These are phyloP conservation scores for Onychostoma macrolepis DNA, from an alignment of 2,113 vertebrate species.

Conservation along the genomic window DNA sequence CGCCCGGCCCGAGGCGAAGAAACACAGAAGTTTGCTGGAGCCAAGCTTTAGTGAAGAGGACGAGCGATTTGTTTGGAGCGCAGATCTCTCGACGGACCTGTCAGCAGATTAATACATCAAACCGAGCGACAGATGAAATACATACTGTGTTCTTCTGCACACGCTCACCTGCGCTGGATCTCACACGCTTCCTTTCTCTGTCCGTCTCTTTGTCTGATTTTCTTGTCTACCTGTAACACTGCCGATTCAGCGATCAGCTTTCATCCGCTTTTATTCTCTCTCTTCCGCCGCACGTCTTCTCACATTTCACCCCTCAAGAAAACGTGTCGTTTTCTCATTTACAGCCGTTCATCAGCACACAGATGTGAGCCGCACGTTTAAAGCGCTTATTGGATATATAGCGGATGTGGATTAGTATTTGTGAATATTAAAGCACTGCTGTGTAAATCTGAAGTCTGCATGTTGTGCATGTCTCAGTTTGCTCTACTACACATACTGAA, in stretches of 20 bases:
- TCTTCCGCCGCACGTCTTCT: neutral
- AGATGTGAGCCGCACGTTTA: neutral
- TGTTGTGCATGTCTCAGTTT: no score
- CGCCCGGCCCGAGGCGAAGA: slow-evolving; percentile 72
- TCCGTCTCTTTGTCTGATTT: neutral
- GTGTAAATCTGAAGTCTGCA: no score
- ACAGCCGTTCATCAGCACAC: neutral
- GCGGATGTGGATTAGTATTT: no score
- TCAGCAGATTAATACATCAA: slow-evolving; percentile 77
- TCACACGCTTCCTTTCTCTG: neutral
- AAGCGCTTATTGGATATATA: neutral
- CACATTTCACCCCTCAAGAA: neutral
- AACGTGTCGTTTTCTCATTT: neutral
- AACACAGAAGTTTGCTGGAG: slow-evolving; percentile 68
- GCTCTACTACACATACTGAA: no score
- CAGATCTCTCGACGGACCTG: slow-evolving; percentile 62
- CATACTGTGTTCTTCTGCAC: neutral
- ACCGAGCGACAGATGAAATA: slow-evolving; percentile 66
- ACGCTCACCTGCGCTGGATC: neutral
- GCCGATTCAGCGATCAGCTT: neutral
- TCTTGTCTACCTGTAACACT: neutral
- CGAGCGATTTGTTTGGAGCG: slow-evolving; percentile 67
- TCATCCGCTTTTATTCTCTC: neutral
- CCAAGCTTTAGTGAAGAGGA: slow-evolving; percentile 64
- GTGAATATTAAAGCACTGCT: no score